phyloP scores from a whole-genome alignment of 1,140 invertebrate species.

The Bombus waltoni region DNA sequence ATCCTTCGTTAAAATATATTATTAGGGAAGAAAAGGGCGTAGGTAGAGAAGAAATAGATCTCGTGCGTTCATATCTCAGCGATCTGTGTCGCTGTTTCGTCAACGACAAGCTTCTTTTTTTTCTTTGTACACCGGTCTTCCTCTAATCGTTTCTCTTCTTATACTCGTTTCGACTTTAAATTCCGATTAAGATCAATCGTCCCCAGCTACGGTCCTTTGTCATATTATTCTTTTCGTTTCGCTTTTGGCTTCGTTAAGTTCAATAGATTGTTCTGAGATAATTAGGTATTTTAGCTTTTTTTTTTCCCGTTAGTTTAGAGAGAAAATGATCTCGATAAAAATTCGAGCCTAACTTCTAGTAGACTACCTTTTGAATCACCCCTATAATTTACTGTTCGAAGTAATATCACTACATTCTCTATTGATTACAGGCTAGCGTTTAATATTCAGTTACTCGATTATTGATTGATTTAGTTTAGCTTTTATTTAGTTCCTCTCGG shows the following conservation, averaged over 20 bases:
- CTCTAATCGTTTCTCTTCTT: neutral
- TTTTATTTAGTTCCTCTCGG: conserved; percentile 12
- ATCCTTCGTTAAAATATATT: conserved; percentile 68
- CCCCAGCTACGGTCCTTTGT: neutral
- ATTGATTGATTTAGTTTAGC: conserved; percentile 72
- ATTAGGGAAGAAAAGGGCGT: conserved; percentile 62
- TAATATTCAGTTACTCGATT: conserved; percentile 79
- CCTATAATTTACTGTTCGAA: conserved; percentile 76
- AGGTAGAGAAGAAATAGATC: conserved; percentile 69
- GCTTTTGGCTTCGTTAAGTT: conserved; percentile 53
- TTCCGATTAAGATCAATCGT: neutral
- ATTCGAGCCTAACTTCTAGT: conserved; percentile 78
- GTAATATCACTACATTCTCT: conserved; percentile 74
- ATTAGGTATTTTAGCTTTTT: conserved; percentile 67
- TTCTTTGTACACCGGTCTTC: neutral
- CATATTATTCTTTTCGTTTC: neutral
- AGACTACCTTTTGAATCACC: conserved; percentile 74
- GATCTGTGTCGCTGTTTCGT: conserved; percentile 59
- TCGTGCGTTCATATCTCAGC: conserved; percentile 59
- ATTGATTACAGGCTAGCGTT: conserved; percentile 78
- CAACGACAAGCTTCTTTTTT: neutral
- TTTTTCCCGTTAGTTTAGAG: conserved; percentile 71
- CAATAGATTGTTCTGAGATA: conserved; percentile 74
- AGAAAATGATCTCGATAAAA: conserved; percentile 80
- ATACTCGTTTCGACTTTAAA: neutral